Conservation (phyloP, 30 jellyfish, hydroid and myxozoan genomes). For the Aurelia coerulea region DNA sequence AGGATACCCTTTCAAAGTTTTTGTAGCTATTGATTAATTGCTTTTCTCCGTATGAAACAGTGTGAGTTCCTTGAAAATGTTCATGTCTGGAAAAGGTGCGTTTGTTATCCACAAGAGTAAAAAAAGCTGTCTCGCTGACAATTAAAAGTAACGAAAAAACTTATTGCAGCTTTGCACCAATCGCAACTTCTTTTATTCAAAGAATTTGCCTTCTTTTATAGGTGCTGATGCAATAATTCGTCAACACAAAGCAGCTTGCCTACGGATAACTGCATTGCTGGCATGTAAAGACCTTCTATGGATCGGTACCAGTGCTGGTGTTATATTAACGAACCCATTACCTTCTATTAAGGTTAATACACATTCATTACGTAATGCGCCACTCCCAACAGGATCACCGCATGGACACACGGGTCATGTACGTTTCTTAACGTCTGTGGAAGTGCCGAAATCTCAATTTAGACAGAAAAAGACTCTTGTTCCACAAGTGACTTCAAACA, state of each 20-base stretch:
- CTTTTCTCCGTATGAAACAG: too few relatives aligned
- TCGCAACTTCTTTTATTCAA: too few relatives aligned
- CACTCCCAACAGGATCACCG: slow-evolving; percentile 99
- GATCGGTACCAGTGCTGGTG: slow-evolving; percentile 99
- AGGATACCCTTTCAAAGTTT: too few relatives aligned
- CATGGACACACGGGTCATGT: slow-evolving; percentile 99
- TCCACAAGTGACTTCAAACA: slow-evolving; percentile 48
- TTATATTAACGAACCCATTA: slow-evolving; percentile 89
- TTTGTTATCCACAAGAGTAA: too few relatives aligned
- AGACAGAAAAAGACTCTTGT: slow-evolving; percentile 55
- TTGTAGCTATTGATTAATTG: too few relatives aligned
- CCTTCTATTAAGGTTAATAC: slow-evolving; percentile 91
- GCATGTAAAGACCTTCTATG: slow-evolving; percentile 97
- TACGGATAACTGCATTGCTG: slow-evolving; percentile 94
- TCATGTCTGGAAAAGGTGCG: too few relatives aligned
- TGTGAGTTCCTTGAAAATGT: too few relatives aligned
- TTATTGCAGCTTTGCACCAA: too few relatives aligned
- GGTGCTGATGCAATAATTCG: slow-evolving; percentile 99
- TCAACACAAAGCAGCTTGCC: slow-evolving; percentile 98
- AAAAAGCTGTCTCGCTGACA: too few relatives aligned
- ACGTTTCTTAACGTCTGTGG: slow-evolving; percentile 97
- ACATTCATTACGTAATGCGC: slow-evolving; percentile 79
- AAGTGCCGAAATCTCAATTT: slow-evolving; percentile 87
- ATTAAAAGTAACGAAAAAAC: too few relatives aligned
- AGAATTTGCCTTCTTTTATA: neutral